phyloP scores from a whole-genome alignment of 2,113 vertebrate genomes.

The Ovis aries region ARS-UI_Ramb_v3.0 NC_056071.1:13449501-13450000 shows the following conservation, averaged over 20 bases:
- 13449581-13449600: neutral
- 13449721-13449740: neutral
- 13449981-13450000: neutral
- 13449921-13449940: neutral
- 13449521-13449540: neutral
- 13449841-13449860: neutral
- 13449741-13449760: rapidly evolving
- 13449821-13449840: rapidly evolving
- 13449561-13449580: neutral
- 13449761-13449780: neutral
- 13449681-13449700: neutral
- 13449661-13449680: neutral
- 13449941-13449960: neutral
- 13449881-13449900: neutral
- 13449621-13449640: too few species aligned
- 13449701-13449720: too few species aligned
- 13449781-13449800: too few species aligned
- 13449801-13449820: rapidly evolving
- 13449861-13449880: neutral
- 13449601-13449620: neutral
- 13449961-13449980: neutral
- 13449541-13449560: neutral
- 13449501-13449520: neutral
- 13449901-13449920: rapidly evolving
- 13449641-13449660: neutral